Conservation (phyloP, 2,113 vertebrate species). For the Spermophilus dauricus region DNA sequence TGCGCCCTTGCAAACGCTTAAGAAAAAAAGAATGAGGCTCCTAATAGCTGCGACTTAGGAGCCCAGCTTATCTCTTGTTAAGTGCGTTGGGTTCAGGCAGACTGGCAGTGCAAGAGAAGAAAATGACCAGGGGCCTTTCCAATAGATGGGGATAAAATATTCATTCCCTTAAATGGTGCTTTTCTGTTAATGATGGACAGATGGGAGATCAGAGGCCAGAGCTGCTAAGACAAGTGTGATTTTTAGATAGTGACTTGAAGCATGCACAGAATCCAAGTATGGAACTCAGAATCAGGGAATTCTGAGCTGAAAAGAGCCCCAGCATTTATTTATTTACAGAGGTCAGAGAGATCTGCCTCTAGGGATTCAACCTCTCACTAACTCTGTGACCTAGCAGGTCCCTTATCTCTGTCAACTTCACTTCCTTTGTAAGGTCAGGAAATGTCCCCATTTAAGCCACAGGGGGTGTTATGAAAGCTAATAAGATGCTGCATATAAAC, state of each 20-base stretch:
- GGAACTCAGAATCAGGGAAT: not conserved
- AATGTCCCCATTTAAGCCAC: not conserved
- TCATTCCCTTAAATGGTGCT: conserved; percentile 56
- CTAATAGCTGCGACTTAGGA: conserved; percentile 17
- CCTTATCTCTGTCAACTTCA: not conserved
- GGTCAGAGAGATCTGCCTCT: not conserved
- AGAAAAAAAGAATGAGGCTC: not conserved
- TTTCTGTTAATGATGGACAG: conserved; percentile 60
- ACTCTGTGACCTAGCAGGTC: not conserved
- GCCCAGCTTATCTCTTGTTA: conserved; percentile 50
- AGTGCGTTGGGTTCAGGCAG: not conserved
- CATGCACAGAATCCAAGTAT: not conserved
- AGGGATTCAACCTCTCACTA: not conserved
- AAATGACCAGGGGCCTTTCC: conserved; percentile 49
- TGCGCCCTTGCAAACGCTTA: not conserved
- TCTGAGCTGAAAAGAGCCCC: not conserved
- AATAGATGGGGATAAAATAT: conserved; percentile 67
- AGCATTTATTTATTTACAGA: not conserved
- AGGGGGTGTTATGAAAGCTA: not conserved
- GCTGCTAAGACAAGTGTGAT: conserved; percentile 45
- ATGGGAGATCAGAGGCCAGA: conserved; percentile 38
- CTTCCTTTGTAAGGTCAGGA: not conserved
- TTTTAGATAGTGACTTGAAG: conserved; percentile 58
- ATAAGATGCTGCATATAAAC: not conserved
- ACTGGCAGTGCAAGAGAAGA: not conserved